A percentile compares a stretch with the other conserved stretches of the same genome.
phyloP scores from a whole-genome alignment of 1,140 invertebrate genomes.

The Bombyx mori region DNA sequence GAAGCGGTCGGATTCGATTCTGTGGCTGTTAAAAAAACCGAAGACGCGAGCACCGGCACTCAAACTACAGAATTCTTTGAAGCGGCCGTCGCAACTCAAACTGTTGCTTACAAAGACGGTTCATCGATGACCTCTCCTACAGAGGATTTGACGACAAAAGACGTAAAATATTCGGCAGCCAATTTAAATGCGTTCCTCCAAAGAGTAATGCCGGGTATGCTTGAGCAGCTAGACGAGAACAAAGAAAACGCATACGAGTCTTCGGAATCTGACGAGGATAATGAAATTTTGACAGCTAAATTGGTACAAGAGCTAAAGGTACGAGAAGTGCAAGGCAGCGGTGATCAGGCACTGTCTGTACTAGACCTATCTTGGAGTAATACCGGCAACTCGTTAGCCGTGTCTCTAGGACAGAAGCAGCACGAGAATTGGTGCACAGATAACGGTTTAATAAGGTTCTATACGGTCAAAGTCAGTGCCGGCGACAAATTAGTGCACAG shows the following conservation, averaged over 20 bases:
- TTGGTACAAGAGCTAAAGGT: constrained; percentile 41
- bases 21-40: constrained; percentile 15
- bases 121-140: constrained; percentile 25
- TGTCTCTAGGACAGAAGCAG: constrained; percentile 37
- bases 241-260: constrained; percentile 34
- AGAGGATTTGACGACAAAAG: constrained; percentile 27
- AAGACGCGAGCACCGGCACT: constrained; percentile 25
- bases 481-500: constrained; percentile 38
- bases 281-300: constrained; percentile 26
- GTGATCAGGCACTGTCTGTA: constrained; percentile 35
- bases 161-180: constrained; percentile 38
- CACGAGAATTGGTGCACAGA: constrained; percentile 49
- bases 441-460: constrained; percentile 45
- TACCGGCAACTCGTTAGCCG: constrained; percentile 45
- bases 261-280: constrained; percentile 55
- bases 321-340: constrained; percentile 20
- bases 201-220: constrained; percentile 43
- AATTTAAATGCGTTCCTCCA: constrained; percentile 46
- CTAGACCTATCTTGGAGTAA: constrained; percentile 48
- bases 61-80: constrained; percentile 47
- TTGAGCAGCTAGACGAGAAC: constrained; percentile 48
- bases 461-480: constrained; percentile 30
- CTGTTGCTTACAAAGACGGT: constrained; percentile 26
- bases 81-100: constrained; percentile 30
- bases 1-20: constrained; percentile 51